These are phyloP conservation scores for Ferdinandea cuprea DNA, from an alignment of 2,888 invertebrate genomes.

Conservation along the genomic window DNA sequence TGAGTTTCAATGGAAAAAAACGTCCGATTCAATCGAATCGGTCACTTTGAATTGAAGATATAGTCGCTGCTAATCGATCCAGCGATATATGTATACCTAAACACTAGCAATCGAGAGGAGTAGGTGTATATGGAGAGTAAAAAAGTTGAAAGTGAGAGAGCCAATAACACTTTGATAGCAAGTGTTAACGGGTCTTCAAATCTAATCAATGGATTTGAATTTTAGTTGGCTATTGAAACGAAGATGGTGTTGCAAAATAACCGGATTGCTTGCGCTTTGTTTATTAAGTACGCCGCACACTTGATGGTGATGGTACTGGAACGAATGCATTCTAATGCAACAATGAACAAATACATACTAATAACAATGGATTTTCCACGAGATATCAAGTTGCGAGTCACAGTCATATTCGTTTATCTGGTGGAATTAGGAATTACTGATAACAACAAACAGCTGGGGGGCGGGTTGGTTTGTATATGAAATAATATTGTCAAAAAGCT, in stretches of 20 bases:
- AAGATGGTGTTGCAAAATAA: constrained; percentile 6
- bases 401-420: constrained; percentile 16
- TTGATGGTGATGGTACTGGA: not conserved
- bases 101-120: not conserved
- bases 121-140: constrained; percentile 11
- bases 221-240: constrained; percentile 16
- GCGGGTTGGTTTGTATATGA: too few species aligned
- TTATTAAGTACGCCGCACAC: not conserved
- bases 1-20: not conserved
- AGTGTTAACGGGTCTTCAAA: constrained; percentile 7
- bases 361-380: constrained; percentile 2
- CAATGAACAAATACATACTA: constrained; percentile 7
- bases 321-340: constrained; percentile 29
- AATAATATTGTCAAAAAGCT: not conserved
- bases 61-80: constrained; percentile 45
- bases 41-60: constrained; percentile 29
- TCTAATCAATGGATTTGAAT: constrained; percentile 19
- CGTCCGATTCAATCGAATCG: constrained; percentile 34
- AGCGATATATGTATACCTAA: constrained; percentile 22
- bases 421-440: constrained; percentile 8
- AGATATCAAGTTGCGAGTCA: constrained; percentile 20
- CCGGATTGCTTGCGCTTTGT: constrained; percentile 5
- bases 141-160: constrained; percentile 35
- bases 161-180: constrained; percentile 25
- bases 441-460: constrained; percentile 1